A percentile compares a stretch with the other conserved stretches of the same genome.
Conservation (phyloP, 1,140 invertebrate species). For the Thaumatotibia leucotreta region DNA sequence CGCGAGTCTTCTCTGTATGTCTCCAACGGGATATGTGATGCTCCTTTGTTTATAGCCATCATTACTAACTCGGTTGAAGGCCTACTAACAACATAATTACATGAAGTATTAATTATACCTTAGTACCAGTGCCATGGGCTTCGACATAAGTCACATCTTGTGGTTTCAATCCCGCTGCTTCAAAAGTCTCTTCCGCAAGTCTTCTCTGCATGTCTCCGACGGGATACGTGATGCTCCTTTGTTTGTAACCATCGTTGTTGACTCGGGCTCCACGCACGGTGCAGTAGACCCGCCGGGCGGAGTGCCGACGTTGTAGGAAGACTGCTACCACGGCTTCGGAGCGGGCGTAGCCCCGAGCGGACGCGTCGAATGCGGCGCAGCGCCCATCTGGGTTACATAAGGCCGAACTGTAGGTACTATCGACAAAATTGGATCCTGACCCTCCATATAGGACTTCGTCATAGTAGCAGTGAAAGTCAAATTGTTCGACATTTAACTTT, state of each 20-base stretch:
- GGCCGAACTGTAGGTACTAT: too few relatives aligned
- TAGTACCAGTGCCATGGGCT: slow-evolving; percentile 81
- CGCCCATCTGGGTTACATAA: too few relatives aligned
- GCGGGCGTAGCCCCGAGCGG: slow-evolving; percentile 81
- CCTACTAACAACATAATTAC: too few relatives aligned
- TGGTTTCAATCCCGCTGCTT: slow-evolving; percentile 78
- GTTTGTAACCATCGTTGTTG: too few relatives aligned
- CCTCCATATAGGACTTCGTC: too few relatives aligned
- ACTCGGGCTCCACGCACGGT: slow-evolving; percentile 80
- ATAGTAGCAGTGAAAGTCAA: too few relatives aligned
- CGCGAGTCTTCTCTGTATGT: slow-evolving; percentile 90
- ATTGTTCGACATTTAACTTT: too few relatives aligned
- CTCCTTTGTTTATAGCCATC: too few relatives aligned
- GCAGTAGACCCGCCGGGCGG: slow-evolving; percentile 81
- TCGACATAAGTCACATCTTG: slow-evolving; percentile 81
- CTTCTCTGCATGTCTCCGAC: slow-evolving; percentile 75
- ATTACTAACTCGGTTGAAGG: too few relatives aligned
- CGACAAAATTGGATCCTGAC: too few relatives aligned
- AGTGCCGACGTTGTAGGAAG: slow-evolving; percentile 84
- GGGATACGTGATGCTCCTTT: slow-evolving; percentile 79
- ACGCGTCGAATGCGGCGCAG: slow-evolving; percentile 87
- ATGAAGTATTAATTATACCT: too few relatives aligned
- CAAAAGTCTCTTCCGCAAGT: slow-evolving; percentile 78
- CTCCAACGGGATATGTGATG: slow-evolving; percentile 94
- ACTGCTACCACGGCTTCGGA: slow-evolving; percentile 83